Base-by-base conservation (phyloP, 2,888 invertebrate species). In the Drosophila anomalata region DNA sequence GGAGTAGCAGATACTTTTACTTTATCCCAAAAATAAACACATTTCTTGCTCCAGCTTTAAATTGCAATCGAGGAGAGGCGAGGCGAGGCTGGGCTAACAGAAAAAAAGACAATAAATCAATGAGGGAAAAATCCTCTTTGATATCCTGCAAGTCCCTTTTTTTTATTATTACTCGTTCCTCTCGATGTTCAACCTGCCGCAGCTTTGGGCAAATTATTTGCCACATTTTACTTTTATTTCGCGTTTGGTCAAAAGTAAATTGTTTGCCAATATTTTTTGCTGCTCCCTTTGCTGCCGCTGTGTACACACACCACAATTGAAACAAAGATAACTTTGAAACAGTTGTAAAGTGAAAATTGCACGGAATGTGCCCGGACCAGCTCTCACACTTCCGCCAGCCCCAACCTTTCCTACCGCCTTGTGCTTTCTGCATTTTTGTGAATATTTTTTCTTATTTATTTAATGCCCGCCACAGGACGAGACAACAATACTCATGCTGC, bases 131-230 rank as follows among this genome's bases (percentile, higher is more conserved):
- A 59, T 83, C 77, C 78, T 66, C 88, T 88, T 85, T 88, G 87
- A 87, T 83, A 85, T 78, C 66, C 67, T 59, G 63, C 24, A 48
- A 36, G 33, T 39, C 53, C 22, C 53, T 29, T 42, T 56, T 31
- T 9, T 50, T 26, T n/a, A 50, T 14, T 44, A 11, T 22, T 22
- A 20, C 24, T n/a, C 20, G 17, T 11, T 5, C 11, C 12, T 22
- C 44, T 9, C 22, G 44, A 22, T 44, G 63, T 67, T 50, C 79
- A 85, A 82, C 88, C 83, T 87, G 83, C 76, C 86, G 70, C 80
- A 80, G 87, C 88, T 89, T 89, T 89, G 89, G 85, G 89, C 78
- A 89, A 89, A 89, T 89, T 86, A 89, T 87, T 89, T 89, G 78
- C 83, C 75, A 66, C 79, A 67, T 78, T 82, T 79, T 75, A 65